Base-by-base conservation (phyloP, 23 tunicate species). In the Trididemnum nubilum region DNA sequence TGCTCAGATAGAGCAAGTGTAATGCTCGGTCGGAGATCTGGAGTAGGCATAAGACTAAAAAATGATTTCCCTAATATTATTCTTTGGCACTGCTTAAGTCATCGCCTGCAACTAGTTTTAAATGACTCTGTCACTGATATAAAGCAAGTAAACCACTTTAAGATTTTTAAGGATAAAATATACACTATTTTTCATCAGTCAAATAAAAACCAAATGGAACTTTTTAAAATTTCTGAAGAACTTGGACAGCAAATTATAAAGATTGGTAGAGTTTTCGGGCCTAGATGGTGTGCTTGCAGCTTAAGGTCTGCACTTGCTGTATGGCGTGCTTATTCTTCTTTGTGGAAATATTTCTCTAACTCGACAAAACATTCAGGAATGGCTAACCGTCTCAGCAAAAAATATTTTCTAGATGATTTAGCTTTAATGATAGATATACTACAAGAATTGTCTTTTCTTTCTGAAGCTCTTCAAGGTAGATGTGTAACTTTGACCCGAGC, bases 1-100 rank as follows among this genome's bases (percentile, higher is more conserved):
- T 77, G 83, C 51, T 75, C 82, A 35, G 83, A 83, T 76, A 83
- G 87, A 58, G 87, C 87, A 83, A 83, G 87, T 77, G 82, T 59
- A 76, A 74, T 83, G 87, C 73, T 83, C 51, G 87, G 73, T 36
- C 72, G 83, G 35, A 52, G 37, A 35, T 76, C 87, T 59, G 83
- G 83, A 36, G 57, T 83, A 57, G 73, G 83, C 73, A 77, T 33
- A 34, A 83, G 72, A 59, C 87, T 83, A 3, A 76, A 59, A 83
- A 83, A 77, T 57, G 39, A 83, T 38, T 83, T 74, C 59, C 87
- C 87, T 34, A 35, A 77, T 39, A 59, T 76, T 74, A 57, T 83
- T 51, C 51, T 76, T 74, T 83, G 82, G 87, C 81, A 83, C 54
- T 83, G 84, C 33, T 80, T 80, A 37, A 80, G 58, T 80, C 84